Evolutionary conservation across 2,888 invertebrate species (phyloP), one percentile per base, ranked within the genome.

Genomic region (Acanthosepion pharaonis): DNA sequence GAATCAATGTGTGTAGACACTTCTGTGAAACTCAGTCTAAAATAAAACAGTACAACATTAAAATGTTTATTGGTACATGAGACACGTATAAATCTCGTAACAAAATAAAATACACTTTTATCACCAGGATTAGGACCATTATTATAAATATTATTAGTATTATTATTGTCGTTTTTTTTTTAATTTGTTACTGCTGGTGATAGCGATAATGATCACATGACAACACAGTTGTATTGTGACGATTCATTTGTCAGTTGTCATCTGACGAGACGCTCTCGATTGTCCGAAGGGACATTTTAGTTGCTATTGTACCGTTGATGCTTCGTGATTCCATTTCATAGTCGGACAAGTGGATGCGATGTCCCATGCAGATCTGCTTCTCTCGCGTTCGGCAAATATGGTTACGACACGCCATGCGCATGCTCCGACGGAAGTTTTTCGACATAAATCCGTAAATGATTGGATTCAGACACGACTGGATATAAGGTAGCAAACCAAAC

Each of bases 381-480:
- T 95, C 94, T 91, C 94, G 94, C 11, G 94, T 94, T n/a, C 95
- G 94, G 92, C 95, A 95, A 18, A 95, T 95, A 20, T 94, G 94
- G 20, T 53, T 95, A 93, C 93, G 94, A 42, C 94, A 95, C 93
- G 78, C 95, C 42, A 95, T 94, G 91, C 95, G 95, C 94, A 96
- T 95, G 93, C 96, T 96, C 28, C 95, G 95, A 20, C 96, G 95
- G 94, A 96, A 96, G 91, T 96, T 96, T 20, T 95, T 95, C n/a
- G 96, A 97, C 96, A 97, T 96, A 95, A 97, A 97, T 91, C 96
- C 96, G 95, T 97, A 97, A 94, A 97, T 96, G 94, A 97, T 95
- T 28, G 97, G 97, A 94, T 97, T 97, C 92, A 96, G 95, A 93
- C 96, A 96, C 91, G 97, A 96, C 95, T 97, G 97, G 42, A 97